Conservation (phyloP, 2,888 invertebrate genomes). For the Brachyptera risi region DNA sequence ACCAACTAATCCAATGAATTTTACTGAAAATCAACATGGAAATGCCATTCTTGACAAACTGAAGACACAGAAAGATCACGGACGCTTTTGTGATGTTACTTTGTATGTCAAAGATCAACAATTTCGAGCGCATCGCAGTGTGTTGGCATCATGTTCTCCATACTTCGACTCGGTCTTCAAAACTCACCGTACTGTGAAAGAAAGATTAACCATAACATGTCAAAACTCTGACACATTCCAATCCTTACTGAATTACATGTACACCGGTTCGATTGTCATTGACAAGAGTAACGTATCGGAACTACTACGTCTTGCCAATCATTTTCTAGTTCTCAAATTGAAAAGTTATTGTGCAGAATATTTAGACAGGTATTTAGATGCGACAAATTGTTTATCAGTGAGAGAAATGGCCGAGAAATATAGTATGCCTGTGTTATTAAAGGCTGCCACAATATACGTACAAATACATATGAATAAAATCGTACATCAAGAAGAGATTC, state of each 20-base stretch:
- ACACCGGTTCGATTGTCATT: slow-evolving; percentile 55
- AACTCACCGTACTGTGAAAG: slow-evolving; percentile 50
- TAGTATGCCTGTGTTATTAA: slow-evolving; percentile 53
- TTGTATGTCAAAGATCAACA: slow-evolving; percentile 55
- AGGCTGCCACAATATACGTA: slow-evolving; percentile 53
- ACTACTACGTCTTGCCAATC: slow-evolving; percentile 57
- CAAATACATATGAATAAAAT: slow-evolving; percentile 50
- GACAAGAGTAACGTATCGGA: slow-evolving; percentile 58
- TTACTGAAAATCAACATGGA: slow-evolving; percentile 45
- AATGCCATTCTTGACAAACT: slow-evolving; percentile 45
- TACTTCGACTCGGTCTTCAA: slow-evolving; percentile 60
- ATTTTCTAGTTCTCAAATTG: slow-evolving; percentile 57
- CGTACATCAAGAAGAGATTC: slow-evolving; percentile 52
- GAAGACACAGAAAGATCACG: slow-evolving; percentile 50
- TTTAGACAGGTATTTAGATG: slow-evolving; percentile 56
- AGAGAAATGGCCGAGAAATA: slow-evolving; percentile 57
- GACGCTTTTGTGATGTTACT: slow-evolving; percentile 57
- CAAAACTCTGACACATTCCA: slow-evolving; percentile 56
- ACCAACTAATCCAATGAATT: slow-evolving; percentile 40
- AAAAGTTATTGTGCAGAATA: slow-evolving; percentile 61
- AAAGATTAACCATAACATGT: slow-evolving; percentile 54
- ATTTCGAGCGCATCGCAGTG: slow-evolving; percentile 57
- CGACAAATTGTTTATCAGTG: slow-evolving; percentile 59
- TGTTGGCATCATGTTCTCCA: slow-evolving; percentile 59
- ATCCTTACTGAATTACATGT: slow-evolving; percentile 59